A percentile compares a stretch with the other conserved stretches of the same genome.
Conservation (phyloP, 2,113 vertebrate species). For the Hemichromis elongatus region DNA sequence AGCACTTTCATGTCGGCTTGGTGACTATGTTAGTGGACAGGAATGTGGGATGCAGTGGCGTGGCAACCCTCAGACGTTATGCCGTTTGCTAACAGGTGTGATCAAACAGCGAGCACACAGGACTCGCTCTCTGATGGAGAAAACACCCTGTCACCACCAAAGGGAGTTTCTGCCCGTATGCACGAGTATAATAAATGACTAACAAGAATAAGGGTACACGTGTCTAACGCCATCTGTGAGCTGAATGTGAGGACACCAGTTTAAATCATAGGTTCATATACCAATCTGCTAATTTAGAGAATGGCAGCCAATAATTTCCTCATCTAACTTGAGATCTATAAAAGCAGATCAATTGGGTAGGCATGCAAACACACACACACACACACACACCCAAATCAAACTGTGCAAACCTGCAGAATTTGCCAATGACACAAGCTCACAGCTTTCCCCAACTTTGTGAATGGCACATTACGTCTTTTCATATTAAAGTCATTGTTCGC, state of each 20-base stretch:
- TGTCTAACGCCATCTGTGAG: neutral
- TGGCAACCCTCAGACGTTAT: constrained; percentile 8
- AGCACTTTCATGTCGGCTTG: neutral
- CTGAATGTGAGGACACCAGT: neutral
- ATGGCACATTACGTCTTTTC: neutral
- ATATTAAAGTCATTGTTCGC: neutral
- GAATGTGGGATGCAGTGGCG: constrained; percentile 9
- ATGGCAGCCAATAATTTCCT: neutral
- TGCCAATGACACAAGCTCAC: neutral
- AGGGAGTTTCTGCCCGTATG: neutral
- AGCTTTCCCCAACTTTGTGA: neutral
- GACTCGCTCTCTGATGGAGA: neutral
- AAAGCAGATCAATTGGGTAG: neutral
- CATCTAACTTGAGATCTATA: neutral
- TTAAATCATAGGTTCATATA: constrained; percentile 10
- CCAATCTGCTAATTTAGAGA: constrained; percentile 2
- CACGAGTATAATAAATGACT: neutral
- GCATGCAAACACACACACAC: neutral
- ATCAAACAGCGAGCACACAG: constrained; percentile 10
- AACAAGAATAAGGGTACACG: neutral
- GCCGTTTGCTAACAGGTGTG: neutral
- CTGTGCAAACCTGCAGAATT: neutral
- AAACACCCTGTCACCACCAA: neutral
- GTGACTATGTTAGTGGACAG: neutral
- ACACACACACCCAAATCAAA: too few species aligned